phyloP scores from a whole-genome alignment of 2,797 vertebrate genomes.

The Eutrigla gurnardus region DNA sequence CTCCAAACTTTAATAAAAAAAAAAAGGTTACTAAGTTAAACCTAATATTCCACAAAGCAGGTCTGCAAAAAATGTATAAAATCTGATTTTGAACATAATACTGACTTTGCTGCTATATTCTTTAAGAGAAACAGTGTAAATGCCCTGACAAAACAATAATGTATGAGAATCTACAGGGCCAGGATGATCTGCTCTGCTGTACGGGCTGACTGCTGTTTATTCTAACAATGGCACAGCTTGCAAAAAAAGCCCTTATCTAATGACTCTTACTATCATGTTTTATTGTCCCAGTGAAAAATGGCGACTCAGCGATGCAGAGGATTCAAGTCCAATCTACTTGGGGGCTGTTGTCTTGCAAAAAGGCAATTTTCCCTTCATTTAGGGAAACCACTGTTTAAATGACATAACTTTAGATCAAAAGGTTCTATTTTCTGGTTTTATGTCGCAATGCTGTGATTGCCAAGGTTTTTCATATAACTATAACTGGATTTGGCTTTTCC shows the following conservation, averaged over 20 bases:
- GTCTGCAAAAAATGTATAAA: conserved; percentile 12
- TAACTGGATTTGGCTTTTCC: conserved; percentile 44
- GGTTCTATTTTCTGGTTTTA: conserved; percentile 54
- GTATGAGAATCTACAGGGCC: conserved; percentile 27
- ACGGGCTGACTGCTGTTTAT: conserved; percentile 55
- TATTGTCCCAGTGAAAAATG: conserved; percentile 69
- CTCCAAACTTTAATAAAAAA: conserved; percentile 16
- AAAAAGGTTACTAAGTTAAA: conserved; percentile 18
- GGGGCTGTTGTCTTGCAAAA: conserved; percentile 64
- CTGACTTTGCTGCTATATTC: conserved; percentile 26
- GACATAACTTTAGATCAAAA: conserved; percentile 58
- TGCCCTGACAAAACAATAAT: conserved; percentile 21
- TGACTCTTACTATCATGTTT: conserved; percentile 67
- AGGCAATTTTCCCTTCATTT: conserved; percentile 71
- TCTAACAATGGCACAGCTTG: conserved; percentile 57
- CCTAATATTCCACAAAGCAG: conserved; percentile 31
- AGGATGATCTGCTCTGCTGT: conserved; percentile 38
- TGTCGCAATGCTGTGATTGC: conserved; percentile 32
- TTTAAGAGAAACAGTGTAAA: conserved; percentile 27
- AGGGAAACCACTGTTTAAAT: conserved; percentile 61
- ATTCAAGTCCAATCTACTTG: conserved; percentile 67
- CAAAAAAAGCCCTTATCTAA: conserved; percentile 65
- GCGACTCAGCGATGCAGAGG: conserved; percentile 65
- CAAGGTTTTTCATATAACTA: conserved; percentile 34
- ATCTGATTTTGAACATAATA: conserved; percentile 46